Evolutionary conservation across 2,797 vertebrate species (phyloP).

Genomic region (Graptemys geographica): DNA sequence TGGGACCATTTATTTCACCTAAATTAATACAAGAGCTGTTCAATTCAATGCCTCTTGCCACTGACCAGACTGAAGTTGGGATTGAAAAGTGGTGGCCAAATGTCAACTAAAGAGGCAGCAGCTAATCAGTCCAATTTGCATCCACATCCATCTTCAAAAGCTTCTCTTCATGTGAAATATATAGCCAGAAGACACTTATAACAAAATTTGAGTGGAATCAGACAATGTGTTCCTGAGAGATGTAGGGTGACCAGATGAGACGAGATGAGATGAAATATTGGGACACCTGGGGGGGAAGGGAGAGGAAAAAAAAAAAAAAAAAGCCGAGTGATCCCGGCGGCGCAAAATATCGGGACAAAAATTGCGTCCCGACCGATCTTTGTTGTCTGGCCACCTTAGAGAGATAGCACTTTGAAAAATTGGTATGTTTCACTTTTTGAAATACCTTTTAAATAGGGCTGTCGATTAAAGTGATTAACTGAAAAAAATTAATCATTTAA

Average conservation of each 20-base stretch:
- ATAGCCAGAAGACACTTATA: neutral
- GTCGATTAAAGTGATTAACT: no score
- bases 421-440: neutral
- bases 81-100: fast-evolving
- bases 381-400: no score
- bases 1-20: no score
- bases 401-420: neutral
- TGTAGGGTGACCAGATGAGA: neutral
- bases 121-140: neutral
- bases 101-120: neutral
- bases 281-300: no score
- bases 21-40: neutral
- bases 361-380: no score
- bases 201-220: neutral
- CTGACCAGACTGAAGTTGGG: neutral
- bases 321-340: no score
- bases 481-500: no score
- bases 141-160: neutral
- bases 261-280: no score
- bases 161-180: neutral
- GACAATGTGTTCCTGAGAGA: neutral
- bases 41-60: neutral
- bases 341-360: no score
- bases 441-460: no score
- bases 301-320: no score